Evolutionary conservation across 2,888 invertebrate genomes (phyloP).

Genomic region (Arge pagana): DNA sequence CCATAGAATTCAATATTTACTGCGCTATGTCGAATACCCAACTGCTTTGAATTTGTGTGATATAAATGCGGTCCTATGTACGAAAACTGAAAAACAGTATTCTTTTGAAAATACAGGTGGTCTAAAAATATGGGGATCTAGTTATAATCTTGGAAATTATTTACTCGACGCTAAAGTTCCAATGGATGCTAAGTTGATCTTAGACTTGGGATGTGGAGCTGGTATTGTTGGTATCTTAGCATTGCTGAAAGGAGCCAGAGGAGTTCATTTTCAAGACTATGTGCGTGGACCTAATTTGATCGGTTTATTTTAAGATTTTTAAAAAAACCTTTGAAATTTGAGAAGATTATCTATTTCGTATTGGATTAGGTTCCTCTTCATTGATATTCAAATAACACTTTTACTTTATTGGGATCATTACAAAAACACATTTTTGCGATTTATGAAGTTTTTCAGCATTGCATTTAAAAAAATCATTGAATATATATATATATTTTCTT

Average conservation of each 20-base stretch:
- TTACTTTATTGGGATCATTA: no score
- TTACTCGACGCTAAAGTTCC: conserved; percentile 58
- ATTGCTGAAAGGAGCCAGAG: conserved; percentile 66
- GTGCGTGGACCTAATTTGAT: conserved; percentile 65
- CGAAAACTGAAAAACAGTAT: conserved; percentile 19
- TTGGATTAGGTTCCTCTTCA: background rate
- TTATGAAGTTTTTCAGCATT: no score
- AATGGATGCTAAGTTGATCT: conserved; percentile 64
- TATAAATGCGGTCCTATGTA: conserved; percentile 1
- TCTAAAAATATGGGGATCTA: conserved; percentile 95
- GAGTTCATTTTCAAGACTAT: conserved; percentile 91
- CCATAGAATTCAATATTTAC: no score
- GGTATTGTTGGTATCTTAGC: conserved; percentile 87
- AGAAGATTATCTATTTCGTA: conserved; percentile 10
- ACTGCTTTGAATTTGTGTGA: conserved; percentile 5
- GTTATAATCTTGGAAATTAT: conserved; percentile 76
- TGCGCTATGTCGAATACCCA: conserved; percentile 5
- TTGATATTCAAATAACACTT: conserved; percentile 4
- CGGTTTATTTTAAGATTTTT: background rate
- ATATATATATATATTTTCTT: no score
- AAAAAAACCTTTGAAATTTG: background rate
- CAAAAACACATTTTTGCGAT: no score
- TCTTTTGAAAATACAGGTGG: conserved; percentile 72
- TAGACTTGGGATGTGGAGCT: conserved; percentile 93
- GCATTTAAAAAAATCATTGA: no score